Base-by-base conservation (phyloP, 1,140 invertebrate genomes). In the Nasonia giraulti region DNA sequence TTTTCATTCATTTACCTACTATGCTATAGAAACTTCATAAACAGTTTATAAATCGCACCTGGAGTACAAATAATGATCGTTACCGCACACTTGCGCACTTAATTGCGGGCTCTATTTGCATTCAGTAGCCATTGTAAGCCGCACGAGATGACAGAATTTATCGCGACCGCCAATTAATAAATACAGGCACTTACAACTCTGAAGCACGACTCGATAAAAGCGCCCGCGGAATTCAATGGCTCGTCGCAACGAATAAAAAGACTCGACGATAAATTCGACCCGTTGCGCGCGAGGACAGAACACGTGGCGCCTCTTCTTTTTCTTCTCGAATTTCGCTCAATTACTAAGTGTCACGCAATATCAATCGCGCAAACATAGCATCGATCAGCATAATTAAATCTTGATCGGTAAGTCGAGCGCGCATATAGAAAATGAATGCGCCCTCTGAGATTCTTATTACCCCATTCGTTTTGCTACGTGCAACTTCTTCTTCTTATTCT, bases 351-450 rank as follows among this genome's bases (percentile, higher is more conserved):
- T n/a, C 55, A 12, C n/a, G 40, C n/a, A 55, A 74, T 55, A 74
- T 62, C 71, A 40, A 62, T 82, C 17, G 55, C 11, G 11, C 55
- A 14, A 78, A 40, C 71, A 62, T 27, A 40, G 20, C 33, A 71
- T 78, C 82, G 44, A 78, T 78, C 75, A 71, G 27, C 14, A 77
- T 71, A 78, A 83, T 78, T 78, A 78, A 40, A 78, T 78, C 62
- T 66, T 11, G 66, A 75, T 82, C 74, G 55, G 50, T 14, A 71
- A 76, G 10, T 44, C 40, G 55, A 75, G 55, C 33, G 55, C 27
- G 71, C 20, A 6, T 31, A 75, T 40, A 62, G 71, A 76, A 77
- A 83, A 37, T 47, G 71, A 83, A 76, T 20, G 37, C 23, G 33
- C 31, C 27, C 55, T 50, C 11, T 71, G 37, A 20, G 37, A 68